These are phyloP conservation scores for Conchocele bisecta DNA, from an alignment of 2,888 invertebrate genomes.

Conservation along the genomic window DNA sequence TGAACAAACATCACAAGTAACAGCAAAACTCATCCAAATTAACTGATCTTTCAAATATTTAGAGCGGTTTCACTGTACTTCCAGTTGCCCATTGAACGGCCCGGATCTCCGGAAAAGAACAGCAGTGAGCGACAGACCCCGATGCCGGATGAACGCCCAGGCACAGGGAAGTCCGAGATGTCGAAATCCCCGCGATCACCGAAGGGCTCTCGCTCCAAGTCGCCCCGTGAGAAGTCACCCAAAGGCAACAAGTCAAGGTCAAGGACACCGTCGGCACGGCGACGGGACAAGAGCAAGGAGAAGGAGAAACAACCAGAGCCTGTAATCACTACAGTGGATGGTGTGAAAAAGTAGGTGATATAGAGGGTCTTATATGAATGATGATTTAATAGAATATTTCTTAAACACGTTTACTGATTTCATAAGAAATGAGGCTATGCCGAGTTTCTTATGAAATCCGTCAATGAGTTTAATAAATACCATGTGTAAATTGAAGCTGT, in stretches of 20 bases:
- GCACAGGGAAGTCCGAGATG: slow-evolving; percentile 64
- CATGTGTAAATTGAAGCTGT: no score
- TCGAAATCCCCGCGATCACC: slow-evolving; percentile 63
- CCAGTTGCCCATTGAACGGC: slow-evolving; percentile 72
- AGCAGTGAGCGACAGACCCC: slow-evolving; percentile 61
- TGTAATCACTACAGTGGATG: slow-evolving; percentile 36
- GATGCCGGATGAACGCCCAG: slow-evolving; percentile 64
- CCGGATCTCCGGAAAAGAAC: slow-evolving; percentile 67
- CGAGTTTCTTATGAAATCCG: no score
- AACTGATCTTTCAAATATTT: background rate
- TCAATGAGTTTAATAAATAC: no score
- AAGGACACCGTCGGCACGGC: slow-evolving; percentile 75
- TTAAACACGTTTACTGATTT: no score
- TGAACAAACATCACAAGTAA: no score
- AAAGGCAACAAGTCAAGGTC: slow-evolving; percentile 66
- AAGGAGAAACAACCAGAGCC: slow-evolving; percentile 64
- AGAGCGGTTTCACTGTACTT: background rate
- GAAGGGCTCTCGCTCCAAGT: slow-evolving; percentile 63
- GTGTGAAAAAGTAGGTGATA: no score
- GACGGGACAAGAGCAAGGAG: slow-evolving; percentile 71
- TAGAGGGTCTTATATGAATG: no score
- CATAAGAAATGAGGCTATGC: no score
- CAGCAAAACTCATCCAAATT: no score
- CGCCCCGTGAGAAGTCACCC: slow-evolving; percentile 69
- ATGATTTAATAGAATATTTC: no score